Base-by-base conservation (phyloP, 2,113 vertebrate genomes). In the Pitta sordida region DNA sequence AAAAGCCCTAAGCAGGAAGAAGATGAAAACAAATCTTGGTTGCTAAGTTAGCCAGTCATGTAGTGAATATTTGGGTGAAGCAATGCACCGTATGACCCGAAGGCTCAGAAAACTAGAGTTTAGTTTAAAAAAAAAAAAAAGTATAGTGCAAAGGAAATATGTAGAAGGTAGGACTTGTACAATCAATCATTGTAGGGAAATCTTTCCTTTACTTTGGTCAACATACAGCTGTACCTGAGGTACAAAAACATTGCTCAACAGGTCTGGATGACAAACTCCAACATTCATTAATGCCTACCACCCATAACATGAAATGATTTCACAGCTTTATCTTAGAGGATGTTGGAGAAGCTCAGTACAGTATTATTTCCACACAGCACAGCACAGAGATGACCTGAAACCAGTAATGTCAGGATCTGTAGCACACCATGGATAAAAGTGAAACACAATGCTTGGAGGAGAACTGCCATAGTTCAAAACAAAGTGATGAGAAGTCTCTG, bases 1-100 rank as follows among this genome's bases (percentile, higher is more conserved):
- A 83, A 87, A 91, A 85, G 34, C 22, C 85, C 29, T 36, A 62
- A 87, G 62, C 69, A 91, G 75, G 49, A 93, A 53, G 21, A 82
- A 77, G 29, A 43, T 11, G 49, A 82, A 91, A 90, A 75, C 58
- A 89, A 64, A 64, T 86, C 53, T 71, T 82, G 11, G 36, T 87
- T 87, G 48, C 58, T 75, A 87, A 71, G 37, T 71, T 79, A 87
- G 49, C 44, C 44, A 93, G 70, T 71, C 74, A 73, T 15, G 3
- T 23, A 82, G 53, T 17, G 77, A 41, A 89, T 1, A 2, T 71
- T 48, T 34, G 19, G 60, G 36, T 82, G 63, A 93, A 94, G 82
- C 30, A 63, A 82, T 46, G 39, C 8, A 69, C 27, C 69, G 21
- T 71, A 60, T 29, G 53, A 95, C 70, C 87, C 16, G 71, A 79